A percentile compares a stretch with the other conserved stretches of the same genome.
Evolutionary conservation across 2,888 invertebrate species (phyloP).

Genomic region (Macrosiphum euphorbiae): DNA sequence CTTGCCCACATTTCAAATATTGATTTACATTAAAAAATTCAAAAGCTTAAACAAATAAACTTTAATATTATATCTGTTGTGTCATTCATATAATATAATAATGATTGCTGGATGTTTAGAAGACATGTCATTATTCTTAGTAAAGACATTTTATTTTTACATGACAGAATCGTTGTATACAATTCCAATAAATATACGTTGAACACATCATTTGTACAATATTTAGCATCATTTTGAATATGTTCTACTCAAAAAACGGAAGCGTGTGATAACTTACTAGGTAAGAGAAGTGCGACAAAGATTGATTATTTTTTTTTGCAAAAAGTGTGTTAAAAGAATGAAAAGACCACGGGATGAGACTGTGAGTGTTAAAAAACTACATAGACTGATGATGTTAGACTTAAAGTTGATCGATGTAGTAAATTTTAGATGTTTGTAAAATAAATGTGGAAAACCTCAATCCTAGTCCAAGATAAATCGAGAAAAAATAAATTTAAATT

Average conservation of each 20-base stretch:
- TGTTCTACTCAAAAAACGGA: not conserved
- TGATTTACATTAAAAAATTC: not conserved
- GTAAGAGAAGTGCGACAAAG: constrained; percentile 24
- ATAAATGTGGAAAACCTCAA: constrained; percentile 22
- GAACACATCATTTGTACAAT: not conserved
- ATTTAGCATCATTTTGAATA: constrained; percentile 38
- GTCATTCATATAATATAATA: not conserved
- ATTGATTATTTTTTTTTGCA: constrained; percentile 39
- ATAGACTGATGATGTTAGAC: constrained; percentile 42
- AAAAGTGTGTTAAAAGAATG: constrained; percentile 35
- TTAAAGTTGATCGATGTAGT: constrained; percentile 45
- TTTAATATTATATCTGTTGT: not conserved
- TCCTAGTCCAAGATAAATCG: not conserved
- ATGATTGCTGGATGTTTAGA: not conserved
- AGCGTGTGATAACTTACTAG: constrained; percentile 41
- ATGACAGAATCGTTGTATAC: not conserved
- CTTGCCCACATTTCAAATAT: not conserved
- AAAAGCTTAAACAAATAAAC: not conserved
- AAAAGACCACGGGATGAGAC: constrained; percentile 9
- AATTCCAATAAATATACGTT: not conserved
- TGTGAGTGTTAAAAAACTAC: constrained; percentile 31
- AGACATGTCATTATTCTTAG: not conserved
- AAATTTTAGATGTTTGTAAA: constrained; percentile 2
- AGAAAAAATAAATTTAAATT: constrained; percentile 13
- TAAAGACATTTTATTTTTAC: not conserved